Evolutionary conservation across 2,113 vertebrate genomes (phyloP), one percentile per base, ranked within the genome.

Genomic region (Takifugu flavidus): DNA sequence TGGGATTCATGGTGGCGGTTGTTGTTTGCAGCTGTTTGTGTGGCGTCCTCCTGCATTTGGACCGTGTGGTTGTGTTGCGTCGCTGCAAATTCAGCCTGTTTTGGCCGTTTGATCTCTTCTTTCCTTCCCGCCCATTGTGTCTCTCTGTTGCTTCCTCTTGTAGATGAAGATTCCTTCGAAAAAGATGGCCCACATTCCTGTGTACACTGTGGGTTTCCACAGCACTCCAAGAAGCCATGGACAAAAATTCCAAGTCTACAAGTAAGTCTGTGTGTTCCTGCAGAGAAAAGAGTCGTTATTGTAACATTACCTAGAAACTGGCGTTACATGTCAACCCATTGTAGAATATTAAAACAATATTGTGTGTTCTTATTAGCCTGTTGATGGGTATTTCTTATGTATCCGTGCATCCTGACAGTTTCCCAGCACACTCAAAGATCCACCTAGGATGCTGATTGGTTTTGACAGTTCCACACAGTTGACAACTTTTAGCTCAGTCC

Each of bases 141-240:
- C 25, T 31, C 39, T 62, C 0, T 43, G 3, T 11, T 13, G 50
- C 60, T 65, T 29, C 11, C 53, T 59, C 15, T 63, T 64, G 13
- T 85, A 99, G 96, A 96, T 99, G 91, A 97, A 96, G 91, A 94
- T 98, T 63, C 96, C 96, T 53, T 95, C 94, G 2, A 98, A 98
- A 91, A 98, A 98, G 90, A 83, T 95, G 78, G 95, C 93, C 11
- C 95, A 98, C 74, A 97, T 98, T 74, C 96, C 96, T 0, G 95
- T 99, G 56, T 98, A 98, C 56, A 92, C 93, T 0, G 87, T 99
- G 72, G 95, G 96, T 55, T 97, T 98, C 34, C 94, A 98, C 78
- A 94, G 85, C 84, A 70, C 89, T 75, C 91, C 82, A 27, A 86
- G 88, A 28, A 73, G 73, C 13, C 82, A 88, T 0, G 67, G 79